Conservation (phyloP, 2,888 invertebrate genomes). For the Falcaria lacertinaria region DNA sequence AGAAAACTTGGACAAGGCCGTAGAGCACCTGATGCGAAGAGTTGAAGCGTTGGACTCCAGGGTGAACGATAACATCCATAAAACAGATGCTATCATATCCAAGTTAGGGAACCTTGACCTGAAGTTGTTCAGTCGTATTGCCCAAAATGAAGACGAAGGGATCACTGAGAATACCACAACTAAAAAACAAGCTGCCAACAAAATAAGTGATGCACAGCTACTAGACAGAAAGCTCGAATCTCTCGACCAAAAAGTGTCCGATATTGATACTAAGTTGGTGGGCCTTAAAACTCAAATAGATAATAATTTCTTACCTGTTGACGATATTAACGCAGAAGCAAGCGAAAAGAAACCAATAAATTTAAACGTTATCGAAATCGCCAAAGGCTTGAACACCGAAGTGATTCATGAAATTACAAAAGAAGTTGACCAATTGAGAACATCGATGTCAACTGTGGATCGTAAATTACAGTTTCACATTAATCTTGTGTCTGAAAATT, state of each 20-base stretch:
- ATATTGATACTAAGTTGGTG: constrained; percentile 89
- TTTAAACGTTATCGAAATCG: constrained; percentile 89
- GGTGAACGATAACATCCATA: constrained; percentile 90
- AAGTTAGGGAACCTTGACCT: constrained; percentile 87
- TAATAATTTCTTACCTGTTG: constrained; percentile 87
- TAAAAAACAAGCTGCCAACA: constrained; percentile 28
- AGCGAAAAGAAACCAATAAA: constrained; percentile 93
- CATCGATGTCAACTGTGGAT: constrained; percentile 88
- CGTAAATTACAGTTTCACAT: constrained; percentile 92
- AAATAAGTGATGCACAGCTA: constrained; percentile 61
- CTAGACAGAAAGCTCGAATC: constrained; percentile 84
- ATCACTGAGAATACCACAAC: constrained; percentile 46
- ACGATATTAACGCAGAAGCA: constrained; percentile 92
- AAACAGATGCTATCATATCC: constrained; percentile 90
- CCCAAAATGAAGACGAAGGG: constrained; percentile 51
- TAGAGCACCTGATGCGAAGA: constrained; percentile 91
- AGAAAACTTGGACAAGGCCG: constrained; percentile 92
- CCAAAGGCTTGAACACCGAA: constrained; percentile 90
- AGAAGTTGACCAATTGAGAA: constrained; percentile 88
- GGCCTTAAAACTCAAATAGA: constrained; percentile 90
- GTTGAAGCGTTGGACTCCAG: constrained; percentile 90
- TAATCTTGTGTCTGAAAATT: constrained; percentile 89
- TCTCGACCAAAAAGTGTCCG: constrained; percentile 90
- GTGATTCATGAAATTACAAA: constrained; percentile 89
- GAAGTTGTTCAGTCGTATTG: constrained; percentile 83